A percentile compares a stretch with the other conserved stretches of the same genome.
Conservation (phyloP, 2,113 vertebrate species). For the Murina feae region DNA sequence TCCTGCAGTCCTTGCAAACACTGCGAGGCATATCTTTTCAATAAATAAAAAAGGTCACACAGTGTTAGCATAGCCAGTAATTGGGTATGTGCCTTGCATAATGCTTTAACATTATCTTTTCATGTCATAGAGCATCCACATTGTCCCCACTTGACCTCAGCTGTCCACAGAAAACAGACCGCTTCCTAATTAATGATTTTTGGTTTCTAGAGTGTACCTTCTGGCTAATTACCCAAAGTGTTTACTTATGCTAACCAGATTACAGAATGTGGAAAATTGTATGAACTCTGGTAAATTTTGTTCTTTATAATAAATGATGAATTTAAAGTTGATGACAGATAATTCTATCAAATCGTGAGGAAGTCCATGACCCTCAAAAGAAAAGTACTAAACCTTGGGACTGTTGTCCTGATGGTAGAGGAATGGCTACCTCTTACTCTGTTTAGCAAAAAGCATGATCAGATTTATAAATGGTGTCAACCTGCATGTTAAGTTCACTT, state of each 20-base stretch:
- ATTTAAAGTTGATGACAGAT: not conserved
- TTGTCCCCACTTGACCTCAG: slow-evolving; percentile 80
- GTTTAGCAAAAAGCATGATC: not conserved
- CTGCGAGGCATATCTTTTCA: slow-evolving; percentile 48
- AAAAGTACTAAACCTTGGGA: not conserved
- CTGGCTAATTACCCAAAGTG: not conserved
- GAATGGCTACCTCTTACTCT: not conserved
- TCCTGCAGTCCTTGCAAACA: slow-evolving; percentile 4
- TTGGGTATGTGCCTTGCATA: slow-evolving; percentile 56
- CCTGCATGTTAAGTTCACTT: not conserved
- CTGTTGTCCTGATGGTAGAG: not conserved
- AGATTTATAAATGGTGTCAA: not conserved
- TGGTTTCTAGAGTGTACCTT: slow-evolving; percentile 39
- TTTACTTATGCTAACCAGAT: not conserved
- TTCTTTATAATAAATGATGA: not conserved
- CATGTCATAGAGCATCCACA: slow-evolving; percentile 75
- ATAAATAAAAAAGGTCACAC: slow-evolving; percentile 76
- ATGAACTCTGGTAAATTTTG: not conserved
- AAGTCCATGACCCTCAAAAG: not conserved
- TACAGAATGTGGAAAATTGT: not conserved
- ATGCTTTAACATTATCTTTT: slow-evolving; percentile 57
- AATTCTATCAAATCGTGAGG: not conserved
- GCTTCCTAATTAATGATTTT: slow-evolving; percentile 82
- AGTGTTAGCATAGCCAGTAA: slow-evolving; percentile 53
- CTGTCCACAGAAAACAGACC: slow-evolving; percentile 71